Evolutionary conservation across 92 coral and sea anemone genomes (phyloP), one percentile per base, ranked within the genome.

Genomic region (Virgularia gustaviana): DNA sequence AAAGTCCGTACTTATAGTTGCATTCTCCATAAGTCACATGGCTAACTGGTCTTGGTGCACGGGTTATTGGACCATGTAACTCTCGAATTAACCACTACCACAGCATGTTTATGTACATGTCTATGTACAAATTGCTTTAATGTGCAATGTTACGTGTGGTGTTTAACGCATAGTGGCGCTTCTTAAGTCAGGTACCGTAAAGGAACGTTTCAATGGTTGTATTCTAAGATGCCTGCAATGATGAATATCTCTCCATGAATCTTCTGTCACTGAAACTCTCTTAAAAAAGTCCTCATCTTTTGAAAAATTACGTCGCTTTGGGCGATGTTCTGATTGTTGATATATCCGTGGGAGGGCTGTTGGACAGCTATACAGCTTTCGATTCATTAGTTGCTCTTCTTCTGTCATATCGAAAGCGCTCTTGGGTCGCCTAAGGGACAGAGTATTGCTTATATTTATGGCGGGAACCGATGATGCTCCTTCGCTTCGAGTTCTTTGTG

Each of bases 341-440:
- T 68, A 18, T 43, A 68, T 68, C 27, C 45, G 47, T 9, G 75
- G 75, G 16, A 68, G 33, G 0, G 61, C 28, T 0, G 47, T 18
- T 18, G 75, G 75, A 13, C 60, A 49, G 19, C 61, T 44, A 32
- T 68, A 68, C 16, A 68, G 60, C 24, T 44, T 49, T n/a, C 61
- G 60, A 20, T 12, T 68, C 13, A 68, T 68, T 8, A 47, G 30
- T n/a, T 47, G 9, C 25, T 68, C 75, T 31, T 68, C 75, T 68
- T 64, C 71, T n/a, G 75, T 68, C 36, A 25, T 24, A n/a, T 68
- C 61, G 51, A 68, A 68, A 0, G 75, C 61, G 36, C 75, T 68
- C 25, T 29, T 36, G 15, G 75, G 75, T 25, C 75, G 75, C 51
- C 54, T 28, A 13, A 0, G 1, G 10, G 33, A 1, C 6, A 0